Evolutionary conservation across 2,113 vertebrate species (phyloP), one percentile per base, ranked within the genome.

Genomic region (Collichthys lucidus): DNA sequence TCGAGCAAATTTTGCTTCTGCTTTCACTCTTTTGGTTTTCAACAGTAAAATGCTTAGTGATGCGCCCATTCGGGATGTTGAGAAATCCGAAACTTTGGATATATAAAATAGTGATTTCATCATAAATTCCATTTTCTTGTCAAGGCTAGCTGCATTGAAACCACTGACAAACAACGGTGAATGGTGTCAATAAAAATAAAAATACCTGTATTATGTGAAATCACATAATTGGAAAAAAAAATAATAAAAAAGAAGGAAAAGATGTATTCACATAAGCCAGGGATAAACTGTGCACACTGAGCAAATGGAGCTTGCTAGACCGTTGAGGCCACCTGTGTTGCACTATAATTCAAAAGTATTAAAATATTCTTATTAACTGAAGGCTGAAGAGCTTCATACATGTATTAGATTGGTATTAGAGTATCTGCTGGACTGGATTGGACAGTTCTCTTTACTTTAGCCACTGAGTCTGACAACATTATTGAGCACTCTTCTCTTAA

Each of bases 321-420:
- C 3, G 14, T 22, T 63, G 31, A 77, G 44, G 26, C 40, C 53
- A 9, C 47, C 9, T 24, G 46, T 65, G 42, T 19, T 65, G 35
- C 46, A 44, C 22, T 42, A 20, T 46, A 59, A 68, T 61, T 65
- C 2, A 3, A 17, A 49, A 40, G 29, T 77, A 61, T 49, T 80
- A 68, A 77, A 77, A 71, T 61, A 50, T 77, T 62, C 29, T 50
- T 79, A 82, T 61, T 66, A 14, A 29, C 47, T 52, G 20, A n/a
- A 11, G 67, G 53, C 22, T 50, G 15, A 56, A 46, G 63, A 69
- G 59, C 44, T 69, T 77, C 61, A 56, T 55, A 4, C 20, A 40
- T 5, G 44, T 47, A 17, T 42, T 22, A 17, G 3, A 52, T 46
- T 63, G 46, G 7, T 40, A 40, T 40, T 40, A 8, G 35, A 77